A percentile compares a stretch with the other conserved stretches of the same genome.
These are phyloP conservation scores for Lagopus leucura DNA, from an alignment of 2,113 vertebrate genomes.

Conservation along the genomic window DNA sequence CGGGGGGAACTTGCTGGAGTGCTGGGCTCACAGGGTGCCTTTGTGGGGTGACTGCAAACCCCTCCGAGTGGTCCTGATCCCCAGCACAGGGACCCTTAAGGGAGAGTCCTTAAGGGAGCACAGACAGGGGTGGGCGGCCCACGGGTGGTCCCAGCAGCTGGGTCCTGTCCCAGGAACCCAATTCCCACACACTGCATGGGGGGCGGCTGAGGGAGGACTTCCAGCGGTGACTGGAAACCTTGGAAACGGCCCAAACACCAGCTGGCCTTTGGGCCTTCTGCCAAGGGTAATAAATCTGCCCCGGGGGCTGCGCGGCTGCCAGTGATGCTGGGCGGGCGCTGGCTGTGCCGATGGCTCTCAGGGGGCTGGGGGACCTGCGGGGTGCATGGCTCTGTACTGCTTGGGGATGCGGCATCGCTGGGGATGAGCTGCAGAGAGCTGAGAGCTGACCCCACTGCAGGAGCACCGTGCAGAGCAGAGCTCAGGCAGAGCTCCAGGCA, in stretches of 20 bases:
- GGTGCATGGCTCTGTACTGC: neutral
- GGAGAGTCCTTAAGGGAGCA: neutral
- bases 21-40: neutral
- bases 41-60: neutral
- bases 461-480: neutral
- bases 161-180: neutral
- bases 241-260: slow-evolving; percentile 6
- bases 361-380: neutral
- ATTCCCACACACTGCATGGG: neutral
- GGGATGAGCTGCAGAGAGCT: neutral
- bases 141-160: neutral
- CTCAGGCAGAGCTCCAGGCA: neutral
- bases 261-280: neutral
- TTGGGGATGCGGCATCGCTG: neutral
- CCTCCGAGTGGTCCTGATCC: rapidly evolving
- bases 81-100: rapidly evolving
- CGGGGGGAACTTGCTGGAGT: rapidly evolving
- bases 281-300: neutral
- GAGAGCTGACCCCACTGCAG: neutral
- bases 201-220: neutral
- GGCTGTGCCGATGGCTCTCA: neutral
- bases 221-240: neutral
- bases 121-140: neutral
- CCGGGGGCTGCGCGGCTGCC: rapidly evolving
- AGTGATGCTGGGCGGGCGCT: neutral